Percentiles rank a stretch among this genome's conserved stretches.
Conservation (phyloP, 2,797 vertebrate genomes). For the Synanceia verrucosa region DNA sequence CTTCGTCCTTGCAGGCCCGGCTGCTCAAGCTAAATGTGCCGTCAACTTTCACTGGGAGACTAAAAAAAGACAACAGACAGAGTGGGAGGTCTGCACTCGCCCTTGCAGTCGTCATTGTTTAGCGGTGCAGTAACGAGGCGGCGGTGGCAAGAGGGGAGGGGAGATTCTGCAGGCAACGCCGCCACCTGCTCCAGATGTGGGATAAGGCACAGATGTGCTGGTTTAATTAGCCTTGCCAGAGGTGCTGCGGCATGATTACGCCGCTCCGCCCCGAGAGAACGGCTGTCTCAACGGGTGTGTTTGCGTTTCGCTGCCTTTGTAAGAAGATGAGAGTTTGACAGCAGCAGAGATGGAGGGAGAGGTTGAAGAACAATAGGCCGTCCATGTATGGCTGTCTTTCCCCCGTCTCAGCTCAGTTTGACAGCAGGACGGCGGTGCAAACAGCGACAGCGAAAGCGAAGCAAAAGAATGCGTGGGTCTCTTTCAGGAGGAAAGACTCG, state of each 20-base stretch:
- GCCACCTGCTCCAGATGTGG: conserved; percentile 81
- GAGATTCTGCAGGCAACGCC: conserved; percentile 42
- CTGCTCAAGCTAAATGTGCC: neutral
- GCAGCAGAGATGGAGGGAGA: neutral
- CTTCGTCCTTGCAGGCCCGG: neutral
- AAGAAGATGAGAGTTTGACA: conserved; percentile 26
- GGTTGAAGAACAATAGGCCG: conserved; percentile 15
- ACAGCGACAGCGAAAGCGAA: neutral
- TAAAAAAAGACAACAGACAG: neutral
- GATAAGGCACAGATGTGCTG: conserved; percentile 73
- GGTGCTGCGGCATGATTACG: conserved; percentile 75
- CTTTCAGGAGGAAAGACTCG: neutral
- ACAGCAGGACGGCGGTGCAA: neutral
- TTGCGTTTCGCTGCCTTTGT: conserved; percentile 37
- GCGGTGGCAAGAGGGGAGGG: neutral
- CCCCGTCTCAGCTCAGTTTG: too few species aligned
- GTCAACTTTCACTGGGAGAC: neutral
- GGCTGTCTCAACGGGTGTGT: conserved; percentile 53
- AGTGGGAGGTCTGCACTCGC: neutral
- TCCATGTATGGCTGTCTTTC: neutral
- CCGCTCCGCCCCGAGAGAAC: conserved; percentile 56
- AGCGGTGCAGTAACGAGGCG: conserved; percentile 36
- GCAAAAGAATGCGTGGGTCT: neutral
- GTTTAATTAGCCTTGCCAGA: conserved; percentile 83
- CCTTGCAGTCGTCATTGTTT: conserved; percentile 56